Evolutionary conservation across 2,113 vertebrate species (phyloP).

Genomic region (Seriola quinqueradiata): DNA sequence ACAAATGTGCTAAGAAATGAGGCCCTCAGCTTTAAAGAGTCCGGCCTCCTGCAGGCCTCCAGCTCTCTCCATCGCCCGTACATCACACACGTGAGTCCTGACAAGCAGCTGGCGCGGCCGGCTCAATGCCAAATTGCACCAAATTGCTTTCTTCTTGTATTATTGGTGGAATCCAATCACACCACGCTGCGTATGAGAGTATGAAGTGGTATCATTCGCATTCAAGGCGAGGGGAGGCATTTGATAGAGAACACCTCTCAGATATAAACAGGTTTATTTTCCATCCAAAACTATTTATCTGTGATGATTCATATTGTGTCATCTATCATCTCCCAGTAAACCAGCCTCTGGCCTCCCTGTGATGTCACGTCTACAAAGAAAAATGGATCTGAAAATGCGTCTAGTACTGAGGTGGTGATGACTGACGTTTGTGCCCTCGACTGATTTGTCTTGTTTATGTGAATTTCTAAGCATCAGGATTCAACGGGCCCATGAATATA

Average conservation of each 20-base stretch:
- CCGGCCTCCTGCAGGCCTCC: constrained; percentile 12
- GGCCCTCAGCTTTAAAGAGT: background rate
- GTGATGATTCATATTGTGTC: constrained; percentile 1
- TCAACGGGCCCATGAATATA: background rate
- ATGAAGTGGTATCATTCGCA: background rate
- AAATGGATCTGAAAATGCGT: constrained; percentile 5
- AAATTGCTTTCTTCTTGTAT: constrained; percentile 38
- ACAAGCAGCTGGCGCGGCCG: constrained; percentile 32
- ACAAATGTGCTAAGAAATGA: constrained; percentile 26
- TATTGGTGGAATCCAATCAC: constrained; percentile 46
- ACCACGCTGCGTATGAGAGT: background rate
- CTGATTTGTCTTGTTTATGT: constrained; percentile 7
- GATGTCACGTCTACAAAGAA: constrained; percentile 7
- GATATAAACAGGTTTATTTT: constrained; percentile 45
- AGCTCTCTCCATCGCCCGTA: constrained; percentile 14
- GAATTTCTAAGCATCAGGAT: background rate
- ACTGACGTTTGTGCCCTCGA: background rate
- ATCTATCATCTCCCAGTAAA: constrained; percentile 13
- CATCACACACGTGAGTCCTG: constrained; percentile 33
- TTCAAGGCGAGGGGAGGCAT: background rate
- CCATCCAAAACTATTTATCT: constrained; percentile 7
- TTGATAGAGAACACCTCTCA: constrained; percentile 33
- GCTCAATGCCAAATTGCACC: constrained; percentile 25
- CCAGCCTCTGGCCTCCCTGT: background rate
- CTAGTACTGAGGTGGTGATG: background rate